Evolutionary conservation across 2,797 vertebrate species (phyloP).

Genomic region (Mormyrus hasselquistii): DNA sequence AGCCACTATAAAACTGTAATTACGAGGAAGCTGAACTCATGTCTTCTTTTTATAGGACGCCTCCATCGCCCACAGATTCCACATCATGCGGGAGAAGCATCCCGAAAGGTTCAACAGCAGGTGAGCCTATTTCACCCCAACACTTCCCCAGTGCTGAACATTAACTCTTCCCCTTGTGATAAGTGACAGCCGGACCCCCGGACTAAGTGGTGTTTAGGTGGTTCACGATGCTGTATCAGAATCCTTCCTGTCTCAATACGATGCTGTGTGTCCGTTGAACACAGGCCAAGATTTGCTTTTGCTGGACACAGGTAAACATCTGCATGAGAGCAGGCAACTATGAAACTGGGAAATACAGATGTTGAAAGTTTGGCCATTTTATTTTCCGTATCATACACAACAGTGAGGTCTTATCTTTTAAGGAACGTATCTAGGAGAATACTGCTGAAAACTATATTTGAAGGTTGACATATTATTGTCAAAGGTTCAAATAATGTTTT

Average conservation of each 20-base stretch:
- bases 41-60: slow-evolving; percentile 66
- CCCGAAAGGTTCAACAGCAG: slow-evolving; percentile 89
- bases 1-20: background rate
- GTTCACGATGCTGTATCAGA: background rate
- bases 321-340: too few relatives aligned
- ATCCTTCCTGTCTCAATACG: background rate
- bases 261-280: background rate
- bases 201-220: background rate
- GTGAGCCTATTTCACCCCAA: slow-evolving; percentile 51
- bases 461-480: background rate
- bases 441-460: too few relatives aligned
- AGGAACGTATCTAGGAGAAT: background rate
- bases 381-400: background rate
- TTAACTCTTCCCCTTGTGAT: slow-evolving; percentile 33
- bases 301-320: background rate
- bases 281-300: background rate
- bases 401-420: background rate
- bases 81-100: slow-evolving; percentile 87
- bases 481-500: background rate
- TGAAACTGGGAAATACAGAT: background rate
- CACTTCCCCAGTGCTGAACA: slow-evolving; percentile 36
- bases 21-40: background rate
- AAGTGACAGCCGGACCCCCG: slow-evolving; percentile 33
- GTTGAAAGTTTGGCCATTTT: background rate
- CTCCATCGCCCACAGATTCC: slow-evolving; percentile 85